These are phyloP conservation scores for Sebastes fasciatus DNA, from an alignment of 2,113 vertebrate species.

Conservation along the genomic window DNA sequence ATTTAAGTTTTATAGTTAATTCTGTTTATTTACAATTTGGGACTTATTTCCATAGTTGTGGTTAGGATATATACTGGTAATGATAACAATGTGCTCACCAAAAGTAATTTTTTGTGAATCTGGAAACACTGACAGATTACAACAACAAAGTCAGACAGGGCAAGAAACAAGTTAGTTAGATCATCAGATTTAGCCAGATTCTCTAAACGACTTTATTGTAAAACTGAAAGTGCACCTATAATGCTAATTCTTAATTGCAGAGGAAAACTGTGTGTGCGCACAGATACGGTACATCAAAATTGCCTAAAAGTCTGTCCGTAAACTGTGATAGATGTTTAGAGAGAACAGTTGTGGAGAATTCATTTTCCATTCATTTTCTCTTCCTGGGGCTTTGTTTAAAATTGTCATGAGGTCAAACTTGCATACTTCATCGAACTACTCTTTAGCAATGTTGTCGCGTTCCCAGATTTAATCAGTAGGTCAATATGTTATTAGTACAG, in stretches of 20 bases:
- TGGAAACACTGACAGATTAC: neutral
- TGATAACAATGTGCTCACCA: neutral
- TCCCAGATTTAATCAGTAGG: slow-evolving; percentile 14
- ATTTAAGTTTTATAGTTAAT: neutral
- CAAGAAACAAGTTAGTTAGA: no score
- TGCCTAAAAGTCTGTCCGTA: no score
- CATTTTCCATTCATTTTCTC: neutral
- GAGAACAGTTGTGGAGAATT: neutral
- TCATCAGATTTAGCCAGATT: no score
- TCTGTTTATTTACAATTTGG: neutral
- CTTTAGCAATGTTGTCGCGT: neutral
- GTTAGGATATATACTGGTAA: no score
- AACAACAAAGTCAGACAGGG: no score
- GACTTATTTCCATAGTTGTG: neutral
- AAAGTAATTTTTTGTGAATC: neutral
- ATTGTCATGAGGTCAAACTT: neutral
- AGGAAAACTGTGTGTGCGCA: no score
- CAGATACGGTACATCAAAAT: no score
- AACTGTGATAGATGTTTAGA: no score
- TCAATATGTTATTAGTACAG: neutral
- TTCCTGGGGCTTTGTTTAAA: neutral
- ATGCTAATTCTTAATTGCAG: no score
- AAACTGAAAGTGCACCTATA: no score
- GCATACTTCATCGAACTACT: neutral
- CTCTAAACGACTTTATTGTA: no score